Base-by-base conservation (phyloP, 2,113 vertebrate species). In the Phocoena sinus region DNA sequence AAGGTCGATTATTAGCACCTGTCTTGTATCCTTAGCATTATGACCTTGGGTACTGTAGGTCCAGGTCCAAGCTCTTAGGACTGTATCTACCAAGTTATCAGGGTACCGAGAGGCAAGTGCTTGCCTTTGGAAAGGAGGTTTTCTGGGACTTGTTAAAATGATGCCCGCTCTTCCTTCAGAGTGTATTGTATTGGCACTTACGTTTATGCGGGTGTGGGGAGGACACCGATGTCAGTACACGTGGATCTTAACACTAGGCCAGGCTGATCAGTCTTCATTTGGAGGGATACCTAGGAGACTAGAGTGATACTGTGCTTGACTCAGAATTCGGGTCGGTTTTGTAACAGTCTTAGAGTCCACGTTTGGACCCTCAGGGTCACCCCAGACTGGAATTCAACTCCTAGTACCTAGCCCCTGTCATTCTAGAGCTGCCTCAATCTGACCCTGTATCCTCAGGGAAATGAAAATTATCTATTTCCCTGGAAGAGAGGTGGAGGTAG, bases 91-190 rank as follows among this genome's bases (percentile, higher is more conserved):
- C 18, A 33, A 38, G 28, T 89, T 82, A 41, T 1, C 62, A 38
- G 86, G 2, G 53, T 96, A 26, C 47, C 60, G 3, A 92, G 74
- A 87, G 87, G 2, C 71, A 89, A 31, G 14, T 50, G 13, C 28
- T 87, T 95, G 20, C 14, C 84, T 91, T 96, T 11, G 28, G 84
- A 63, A 88, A 67, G 50, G 38, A 95, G 28, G 73, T 70, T 88
- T 87, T 89, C 33, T 94, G 84, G 44, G 56, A 70, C 70, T 89
- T 56, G 2, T 91, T 44, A 31, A 44, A 50, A 50, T 36, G 70
- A 17, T 80, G 44, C 76, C 33, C n/a, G 70, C 4, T 17, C 28
- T 88, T 83, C 53, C 74, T 86, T 38, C 31, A 70, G 71, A 41
- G 7, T 4, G 6, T 44, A 1, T 25, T 73, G 0, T 6, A 6